Conservation (phyloP, 2,888 invertebrate genomes). For the Nomada hirtipes region DNA sequence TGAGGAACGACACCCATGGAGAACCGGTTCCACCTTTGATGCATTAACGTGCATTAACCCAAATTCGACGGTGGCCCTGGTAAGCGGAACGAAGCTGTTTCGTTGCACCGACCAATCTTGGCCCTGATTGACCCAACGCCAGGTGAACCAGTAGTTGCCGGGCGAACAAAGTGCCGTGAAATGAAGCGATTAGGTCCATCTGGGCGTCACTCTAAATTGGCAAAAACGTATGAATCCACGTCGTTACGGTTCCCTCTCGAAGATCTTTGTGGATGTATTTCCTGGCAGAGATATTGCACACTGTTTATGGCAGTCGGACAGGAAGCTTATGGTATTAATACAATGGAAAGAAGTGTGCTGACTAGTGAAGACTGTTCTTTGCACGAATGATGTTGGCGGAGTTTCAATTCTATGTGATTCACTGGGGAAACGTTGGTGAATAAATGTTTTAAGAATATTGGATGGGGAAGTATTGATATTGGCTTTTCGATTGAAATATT, state of each 20-base stretch:
- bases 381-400: too few species aligned
- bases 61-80: conserved; percentile 64
- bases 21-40: conserved; percentile 68
- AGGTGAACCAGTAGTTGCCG: conserved; percentile 36
- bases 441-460: too few species aligned
- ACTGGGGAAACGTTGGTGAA: too few species aligned
- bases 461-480: too few species aligned
- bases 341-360: background rate
- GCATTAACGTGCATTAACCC: conserved; percentile 70
- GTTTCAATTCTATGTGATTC: background rate
- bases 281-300: background rate
- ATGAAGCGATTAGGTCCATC: conserved; percentile 66
- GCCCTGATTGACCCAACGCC: conserved; percentile 57
- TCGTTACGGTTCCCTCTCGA: conserved; percentile 21
- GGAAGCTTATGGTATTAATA: background rate
- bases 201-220: background rate
- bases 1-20: conserved; percentile 47
- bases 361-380: background rate
- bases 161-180: conserved; percentile 52
- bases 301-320: background rate
- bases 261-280: background rate
- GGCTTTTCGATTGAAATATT: too few species aligned
- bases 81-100: conserved; percentile 40
- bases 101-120: conserved; percentile 46
- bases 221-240: conserved; percentile 36